Evolutionary conservation across 2,888 invertebrate species (phyloP).

Genomic region (Charanyca ferruginea): DNA sequence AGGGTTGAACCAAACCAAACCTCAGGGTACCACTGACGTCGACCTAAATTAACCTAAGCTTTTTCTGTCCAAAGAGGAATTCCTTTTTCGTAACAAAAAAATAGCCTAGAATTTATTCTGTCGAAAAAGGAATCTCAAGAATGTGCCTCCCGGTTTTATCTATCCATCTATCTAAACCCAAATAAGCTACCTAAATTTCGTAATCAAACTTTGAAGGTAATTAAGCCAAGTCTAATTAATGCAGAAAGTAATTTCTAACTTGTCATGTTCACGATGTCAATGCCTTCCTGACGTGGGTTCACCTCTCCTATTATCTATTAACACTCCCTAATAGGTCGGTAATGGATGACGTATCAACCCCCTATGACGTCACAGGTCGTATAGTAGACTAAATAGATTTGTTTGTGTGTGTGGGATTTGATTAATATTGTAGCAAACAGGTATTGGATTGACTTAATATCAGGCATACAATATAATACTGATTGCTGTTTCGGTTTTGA

Average conservation of each 20-base stretch:
- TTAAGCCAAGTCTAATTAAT: constrained; percentile 42
- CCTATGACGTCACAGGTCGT: constrained; percentile 39
- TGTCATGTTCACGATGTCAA: constrained; percentile 39
- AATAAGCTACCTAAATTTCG: constrained; percentile 21
- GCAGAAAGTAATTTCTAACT: constrained; percentile 44
- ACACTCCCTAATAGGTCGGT: constrained; percentile 51
- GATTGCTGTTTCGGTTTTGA: background rate
- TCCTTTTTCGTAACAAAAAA: no score
- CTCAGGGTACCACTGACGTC: no score
- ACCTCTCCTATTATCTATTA: constrained; percentile 56
- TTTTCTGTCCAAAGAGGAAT: no score
- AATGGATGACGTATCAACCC: constrained; percentile 58
- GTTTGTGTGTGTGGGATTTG: constrained; percentile 28
- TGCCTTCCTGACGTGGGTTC: constrained; percentile 37
- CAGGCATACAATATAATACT: background rate
- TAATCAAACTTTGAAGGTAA: constrained; percentile 18
- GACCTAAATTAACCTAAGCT: no score
- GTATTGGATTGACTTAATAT: constrained; percentile 5
- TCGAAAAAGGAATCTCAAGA: no score
- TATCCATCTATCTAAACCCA: background rate
- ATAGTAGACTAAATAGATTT: background rate
- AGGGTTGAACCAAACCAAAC: no score
- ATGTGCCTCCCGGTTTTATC: no score
- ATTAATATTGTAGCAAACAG: constrained; percentile 34
- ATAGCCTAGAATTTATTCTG: no score